Conservation (phyloP, 2,113 vertebrate species). For the Emydocephalus ijimae region DNA sequence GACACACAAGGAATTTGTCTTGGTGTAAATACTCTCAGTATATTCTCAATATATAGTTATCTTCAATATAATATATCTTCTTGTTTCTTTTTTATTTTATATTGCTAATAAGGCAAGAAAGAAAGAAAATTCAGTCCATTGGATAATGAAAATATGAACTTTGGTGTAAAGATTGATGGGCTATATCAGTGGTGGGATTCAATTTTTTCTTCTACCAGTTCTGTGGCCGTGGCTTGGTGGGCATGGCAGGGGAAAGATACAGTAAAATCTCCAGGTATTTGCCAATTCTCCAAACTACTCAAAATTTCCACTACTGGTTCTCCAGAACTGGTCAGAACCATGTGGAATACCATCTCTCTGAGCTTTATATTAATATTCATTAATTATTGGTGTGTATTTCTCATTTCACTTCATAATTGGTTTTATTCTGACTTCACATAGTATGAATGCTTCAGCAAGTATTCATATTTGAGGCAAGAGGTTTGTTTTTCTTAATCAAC, state of each 20-base stretch:
- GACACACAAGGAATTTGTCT: no score
- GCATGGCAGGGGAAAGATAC: no score
- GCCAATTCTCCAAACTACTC: no score
- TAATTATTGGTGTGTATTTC: conserved; percentile 17
- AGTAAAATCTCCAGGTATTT: no score
- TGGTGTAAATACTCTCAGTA: no score
- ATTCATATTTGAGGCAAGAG: conserved; percentile 48
- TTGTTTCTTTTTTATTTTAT: neutral
- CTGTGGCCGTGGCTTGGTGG: no score
- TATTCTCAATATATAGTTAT: neutral
- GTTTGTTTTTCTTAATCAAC: conserved; percentile 27
- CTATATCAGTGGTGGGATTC: no score
- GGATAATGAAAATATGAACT: neutral
- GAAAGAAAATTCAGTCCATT: neutral
- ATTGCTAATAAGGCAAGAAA: neutral
- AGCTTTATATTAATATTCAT: neutral
- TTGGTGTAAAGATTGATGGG: neutral
- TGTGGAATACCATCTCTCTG: no score
- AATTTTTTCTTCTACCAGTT: no score
- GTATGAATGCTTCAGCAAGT: conserved; percentile 21
- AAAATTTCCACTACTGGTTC: no score
- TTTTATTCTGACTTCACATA: conserved; percentile 23
- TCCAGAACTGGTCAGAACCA: no score
- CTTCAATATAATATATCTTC: neutral
- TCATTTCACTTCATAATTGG: conserved; percentile 23